Conservation (phyloP, 2,888 invertebrate species). For the Neoitamus cyanurus region DNA sequence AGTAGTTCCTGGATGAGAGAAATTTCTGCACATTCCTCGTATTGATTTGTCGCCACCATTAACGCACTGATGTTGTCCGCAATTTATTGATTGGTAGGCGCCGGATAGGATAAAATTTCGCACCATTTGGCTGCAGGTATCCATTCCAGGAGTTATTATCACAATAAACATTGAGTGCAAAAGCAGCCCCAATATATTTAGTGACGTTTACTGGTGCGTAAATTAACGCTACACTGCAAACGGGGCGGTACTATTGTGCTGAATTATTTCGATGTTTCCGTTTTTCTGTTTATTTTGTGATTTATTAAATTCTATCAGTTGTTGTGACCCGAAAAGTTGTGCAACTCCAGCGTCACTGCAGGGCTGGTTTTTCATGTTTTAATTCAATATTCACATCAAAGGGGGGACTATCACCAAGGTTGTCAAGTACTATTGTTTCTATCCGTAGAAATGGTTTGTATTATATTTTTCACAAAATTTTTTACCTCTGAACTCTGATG, state of each 20-base stretch:
- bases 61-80: slow-evolving; percentile 1
- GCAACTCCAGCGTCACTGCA: neutral
- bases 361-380: neutral
- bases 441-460: too few relatives aligned
- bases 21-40: slow-evolving; percentile 1
- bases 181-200: neutral
- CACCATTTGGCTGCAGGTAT: slow-evolving; percentile 5
- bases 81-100: neutral
- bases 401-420: too few relatives aligned
- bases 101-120: slow-evolving; percentile 1
- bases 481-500: too few relatives aligned
- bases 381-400: too few relatives aligned
- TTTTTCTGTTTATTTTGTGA: neutral
- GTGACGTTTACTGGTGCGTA: neutral
- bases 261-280: neutral
- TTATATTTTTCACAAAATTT: too few relatives aligned
- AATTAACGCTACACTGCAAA: neutral
- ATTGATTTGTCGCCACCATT: neutral
- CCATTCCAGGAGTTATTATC: neutral
- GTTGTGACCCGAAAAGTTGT: neutral
- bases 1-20: neutral
- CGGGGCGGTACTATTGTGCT: neutral
- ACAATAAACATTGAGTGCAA: neutral
- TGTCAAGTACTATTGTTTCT: too few relatives aligned
- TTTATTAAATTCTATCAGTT: neutral